Evolutionary conservation across 2,888 invertebrate genomes (phyloP), one percentile per base, ranked within the genome.

Genomic region (Trichopria drosophilae): DNA sequence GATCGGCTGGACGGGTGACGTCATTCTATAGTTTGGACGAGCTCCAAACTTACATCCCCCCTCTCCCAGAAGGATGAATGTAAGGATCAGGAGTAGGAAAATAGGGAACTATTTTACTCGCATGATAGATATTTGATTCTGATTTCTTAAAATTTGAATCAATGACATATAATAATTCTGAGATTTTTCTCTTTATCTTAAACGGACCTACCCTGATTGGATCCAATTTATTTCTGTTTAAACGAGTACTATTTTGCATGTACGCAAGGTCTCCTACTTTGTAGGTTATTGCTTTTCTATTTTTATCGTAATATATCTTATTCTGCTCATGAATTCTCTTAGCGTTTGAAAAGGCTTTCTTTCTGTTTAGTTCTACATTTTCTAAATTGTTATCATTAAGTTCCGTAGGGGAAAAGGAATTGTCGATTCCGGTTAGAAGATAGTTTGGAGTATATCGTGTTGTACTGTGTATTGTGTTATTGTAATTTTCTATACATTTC

Each of bases 401-500:
- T 53, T 54, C 53, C 9, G 43, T 23, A 23, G 55, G 55, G 35
- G 55, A 19, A 36, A 55, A 31, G 13, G 35, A 51, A 24, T 52
- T 32, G 18, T 61, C 31, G 23, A 22, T 40, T 9, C 64, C 64
- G 45, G 58, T 24, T 50, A 64, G 37, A 42, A 65, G 48, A 54
- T 65, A 61, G 28, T 49, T 51, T 41, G 63, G 62, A 23, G 55
- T 40, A 48, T 60, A 65, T 19, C 45, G 40, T 6, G 63, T 65
- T 9, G 56, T 51, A 28, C 58, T 57, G 49, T 64, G 64, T 36
- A 55, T 55, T 32, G 63, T 66, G 24, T 57, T 43, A 44, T 66
- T 66, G 48, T 64, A 64, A 42, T 59, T 57, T 12, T 58, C 28
- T 24, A 60, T 52, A 53, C 64, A 61, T 31, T 63, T 51, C n/a